These are phyloP conservation scores for Brachyptera putata DNA, from an alignment of 2,888 invertebrate genomes.

Conservation along the genomic window DNA sequence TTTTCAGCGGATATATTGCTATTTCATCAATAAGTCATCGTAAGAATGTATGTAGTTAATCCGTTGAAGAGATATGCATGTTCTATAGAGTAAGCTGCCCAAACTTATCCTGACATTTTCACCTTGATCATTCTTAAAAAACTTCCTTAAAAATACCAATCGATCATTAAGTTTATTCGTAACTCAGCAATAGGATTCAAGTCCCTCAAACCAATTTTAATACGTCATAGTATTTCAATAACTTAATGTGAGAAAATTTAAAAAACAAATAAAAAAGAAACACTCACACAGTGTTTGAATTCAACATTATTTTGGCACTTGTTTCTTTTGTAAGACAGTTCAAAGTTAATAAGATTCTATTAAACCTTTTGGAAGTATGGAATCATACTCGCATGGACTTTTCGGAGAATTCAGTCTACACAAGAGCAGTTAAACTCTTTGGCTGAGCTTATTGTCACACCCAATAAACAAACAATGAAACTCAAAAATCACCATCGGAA, in stretches of 20 bases:
- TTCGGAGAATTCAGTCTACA: neutral
- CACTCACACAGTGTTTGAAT: constrained; percentile 5
- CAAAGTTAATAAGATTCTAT: neutral
- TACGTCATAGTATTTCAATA: too few relatives aligned
- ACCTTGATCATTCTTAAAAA: too few relatives aligned
- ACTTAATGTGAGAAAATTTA: too few relatives aligned
- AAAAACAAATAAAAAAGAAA: constrained; percentile 15
- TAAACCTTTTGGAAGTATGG: neutral
- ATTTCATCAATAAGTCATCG: too few relatives aligned
- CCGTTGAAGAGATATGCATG: constrained; percentile 11
- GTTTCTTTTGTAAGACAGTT: constrained; percentile 6
- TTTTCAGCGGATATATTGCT: too few relatives aligned
- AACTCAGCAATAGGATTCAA: too few relatives aligned
- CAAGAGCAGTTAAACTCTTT: neutral
- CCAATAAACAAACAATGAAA: too few relatives aligned
- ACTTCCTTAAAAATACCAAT: neutral
- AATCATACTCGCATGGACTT: neutral
- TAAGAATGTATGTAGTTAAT: too few relatives aligned
- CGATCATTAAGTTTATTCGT: too few relatives aligned
- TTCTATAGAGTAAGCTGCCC: neutral
- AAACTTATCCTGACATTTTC: constrained; percentile 3
- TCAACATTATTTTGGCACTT: constrained; percentile 19
- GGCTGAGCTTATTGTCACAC: neutral
- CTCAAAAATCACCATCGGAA: neutral
- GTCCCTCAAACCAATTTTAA: too few relatives aligned